Evolutionary conservation across 2,113 vertebrate species (phyloP).

Genomic region (Syrmaticus mikado): DNA sequence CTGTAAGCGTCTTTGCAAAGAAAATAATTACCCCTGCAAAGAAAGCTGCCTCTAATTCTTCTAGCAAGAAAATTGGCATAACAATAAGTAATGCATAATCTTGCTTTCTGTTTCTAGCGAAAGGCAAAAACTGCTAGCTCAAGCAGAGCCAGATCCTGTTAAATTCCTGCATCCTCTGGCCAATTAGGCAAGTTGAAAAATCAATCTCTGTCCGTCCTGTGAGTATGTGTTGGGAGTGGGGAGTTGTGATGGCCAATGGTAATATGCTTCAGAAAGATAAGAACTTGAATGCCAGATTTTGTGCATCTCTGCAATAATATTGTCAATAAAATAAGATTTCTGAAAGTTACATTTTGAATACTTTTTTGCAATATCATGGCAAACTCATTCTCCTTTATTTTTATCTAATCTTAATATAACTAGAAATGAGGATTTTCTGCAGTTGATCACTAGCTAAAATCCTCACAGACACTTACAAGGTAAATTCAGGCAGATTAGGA

Average conservation of each 20-base stretch:
- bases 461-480: not conserved
- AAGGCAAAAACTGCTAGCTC: conserved; percentile 5
- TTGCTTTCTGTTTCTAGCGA: not conserved
- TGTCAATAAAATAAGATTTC: not conserved
- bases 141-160: not conserved
- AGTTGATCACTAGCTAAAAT: not conserved
- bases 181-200: conserved; percentile 15
- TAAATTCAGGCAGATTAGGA: conserved; percentile 16
- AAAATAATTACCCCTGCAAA: not conserved
- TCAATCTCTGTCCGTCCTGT: not conserved
- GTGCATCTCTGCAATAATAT: not conserved
- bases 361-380: not conserved
- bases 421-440: not conserved
- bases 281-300: not conserved
- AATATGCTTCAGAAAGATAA: not conserved
- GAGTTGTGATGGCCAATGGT: not conserved
- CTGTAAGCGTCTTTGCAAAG: not conserved
- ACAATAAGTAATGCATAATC: not conserved
- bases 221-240: not conserved
- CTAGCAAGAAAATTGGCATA: not conserved
- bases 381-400: not conserved
- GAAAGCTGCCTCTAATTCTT: not conserved
- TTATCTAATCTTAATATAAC: not conserved
- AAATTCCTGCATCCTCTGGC: not conserved
- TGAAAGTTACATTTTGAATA: not conserved